Base-by-base conservation (phyloP, 1,140 invertebrate genomes). In the Augochlora pura region DNA sequence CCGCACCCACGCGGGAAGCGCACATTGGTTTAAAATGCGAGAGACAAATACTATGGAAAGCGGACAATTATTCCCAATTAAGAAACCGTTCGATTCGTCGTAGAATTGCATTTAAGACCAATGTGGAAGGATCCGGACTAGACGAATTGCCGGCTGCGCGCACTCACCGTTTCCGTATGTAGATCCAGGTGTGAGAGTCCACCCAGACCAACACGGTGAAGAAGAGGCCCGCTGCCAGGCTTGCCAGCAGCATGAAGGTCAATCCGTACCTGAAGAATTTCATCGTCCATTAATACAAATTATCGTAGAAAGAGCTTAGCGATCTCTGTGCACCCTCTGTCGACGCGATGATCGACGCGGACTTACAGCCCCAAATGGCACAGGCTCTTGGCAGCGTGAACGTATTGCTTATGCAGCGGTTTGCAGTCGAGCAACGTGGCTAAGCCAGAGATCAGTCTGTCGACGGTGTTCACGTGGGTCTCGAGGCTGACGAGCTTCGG, bases 121-220 rank as follows among this genome's bases (percentile, higher is more conserved):
- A 12, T 12, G 42, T 46, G 42, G 42, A 10, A 46, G 10, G 10
- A 46, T 12, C 9, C 14, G 42, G 42, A 12, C 0, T 10, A 2
- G 42, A 12, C 42, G 42, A 46, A 14, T 46, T 0, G 12, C 14
- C 14, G 1, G 42, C 12, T 7, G 14, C 32, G 9, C 18, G 12
- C 27, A 9, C 94, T 94, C 90, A 97, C 96, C 96, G 97, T 91
- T 97, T 98, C 90, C 97, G 95, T 86, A 98, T 98, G 89, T 98
- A 98, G 88, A 99, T 98, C 98, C 98, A 99, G 1, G 97, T 98
- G 88, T 98, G 97, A 25, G 97, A 98, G 88, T 98, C 97, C 38
- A 98, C 96, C 95, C 98, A 97, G 39, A 99, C 98, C 71, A 99
- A 95, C 21, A 98, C 95, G 0, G 98, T 98, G 90, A 99, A 96